Conservation (phyloP, 92 coral and sea anemone species). For the Pocillopora grandis region DNA sequence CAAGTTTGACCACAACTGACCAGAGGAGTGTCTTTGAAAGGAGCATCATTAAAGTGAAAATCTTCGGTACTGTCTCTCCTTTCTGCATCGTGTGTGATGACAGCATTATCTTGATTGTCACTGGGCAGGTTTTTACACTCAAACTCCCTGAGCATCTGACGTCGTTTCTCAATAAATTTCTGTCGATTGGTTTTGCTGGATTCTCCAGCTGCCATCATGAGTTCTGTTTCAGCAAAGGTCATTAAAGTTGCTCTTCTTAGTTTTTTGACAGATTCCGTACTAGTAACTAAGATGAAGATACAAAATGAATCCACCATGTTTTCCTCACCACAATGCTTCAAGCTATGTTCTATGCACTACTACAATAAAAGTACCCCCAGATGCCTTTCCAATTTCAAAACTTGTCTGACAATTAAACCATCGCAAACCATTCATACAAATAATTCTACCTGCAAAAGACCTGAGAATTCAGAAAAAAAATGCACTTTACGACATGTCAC, state of each 20-base stretch:
- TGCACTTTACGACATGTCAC: too few species aligned
- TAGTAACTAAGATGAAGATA: not conserved
- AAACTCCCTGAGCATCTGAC: not conserved
- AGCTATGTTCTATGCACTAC: too few species aligned
- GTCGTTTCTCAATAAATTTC: slow-evolving; percentile 18
- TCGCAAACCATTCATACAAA: too few species aligned
- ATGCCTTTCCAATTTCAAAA: too few species aligned
- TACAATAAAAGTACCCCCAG: too few species aligned
- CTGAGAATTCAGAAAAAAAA: too few species aligned
- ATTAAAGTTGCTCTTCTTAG: not conserved
- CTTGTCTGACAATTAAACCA: too few species aligned
- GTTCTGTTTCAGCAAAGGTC: not conserved
- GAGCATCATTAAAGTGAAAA: not conserved
- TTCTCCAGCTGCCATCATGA: slow-evolving; percentile 35
- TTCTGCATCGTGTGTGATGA: not conserved
- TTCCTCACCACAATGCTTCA: too few species aligned
- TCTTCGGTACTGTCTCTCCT: not conserved
- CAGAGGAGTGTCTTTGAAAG: not conserved
- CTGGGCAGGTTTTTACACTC: not conserved
- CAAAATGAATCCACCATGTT: too few species aligned
- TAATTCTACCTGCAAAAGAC: too few species aligned
- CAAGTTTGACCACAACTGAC: not conserved
- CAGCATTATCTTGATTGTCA: not conserved
- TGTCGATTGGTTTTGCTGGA: slow-evolving; percentile 22
- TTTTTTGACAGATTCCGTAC: not conserved